These are phyloP conservation scores for Salarias fasciatus DNA, from an alignment of 2,797 vertebrate species.

Conservation along the genomic window DNA sequence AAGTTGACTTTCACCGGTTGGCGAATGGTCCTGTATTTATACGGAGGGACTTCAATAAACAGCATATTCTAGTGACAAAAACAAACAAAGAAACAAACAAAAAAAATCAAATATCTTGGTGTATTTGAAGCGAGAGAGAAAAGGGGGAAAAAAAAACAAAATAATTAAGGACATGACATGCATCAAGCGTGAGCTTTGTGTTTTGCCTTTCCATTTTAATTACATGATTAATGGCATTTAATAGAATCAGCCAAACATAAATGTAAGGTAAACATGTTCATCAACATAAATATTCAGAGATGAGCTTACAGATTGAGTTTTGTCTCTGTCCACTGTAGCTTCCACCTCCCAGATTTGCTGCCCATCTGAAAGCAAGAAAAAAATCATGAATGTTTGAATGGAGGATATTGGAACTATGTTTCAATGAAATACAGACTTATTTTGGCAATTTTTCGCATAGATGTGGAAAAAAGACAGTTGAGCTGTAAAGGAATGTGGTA, in stretches of 20 bases:
- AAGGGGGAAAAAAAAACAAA: too few species aligned
- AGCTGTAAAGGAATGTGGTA: too few species aligned
- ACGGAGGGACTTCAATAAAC: constrained; percentile 94
- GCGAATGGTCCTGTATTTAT: constrained; percentile 88
- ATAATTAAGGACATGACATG: too few species aligned
- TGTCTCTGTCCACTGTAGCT: constrained; percentile 98
- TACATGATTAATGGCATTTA: not conserved
- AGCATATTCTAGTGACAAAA: constrained; percentile 91
- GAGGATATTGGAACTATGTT: too few species aligned
- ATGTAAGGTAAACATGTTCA: fast-evolving
- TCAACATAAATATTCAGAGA: not conserved
- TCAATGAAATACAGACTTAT: too few species aligned
- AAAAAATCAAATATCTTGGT: too few species aligned
- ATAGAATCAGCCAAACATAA: too few species aligned
- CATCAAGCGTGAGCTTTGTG: too few species aligned
- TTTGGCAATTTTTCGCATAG: too few species aligned
- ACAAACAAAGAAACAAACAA: constrained; percentile 43
- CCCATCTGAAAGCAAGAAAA: constrained; percentile 83
- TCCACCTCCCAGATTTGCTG: constrained; percentile 98
- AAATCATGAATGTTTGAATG: not conserved
- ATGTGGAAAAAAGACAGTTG: too few species aligned
- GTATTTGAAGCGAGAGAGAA: too few species aligned
- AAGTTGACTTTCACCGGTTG: constrained; percentile 93
- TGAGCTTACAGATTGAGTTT: constrained; percentile 94
- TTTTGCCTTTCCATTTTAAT: too few species aligned